These are phyloP conservation scores for Apodemus speciosus DNA, from an alignment of 2,113 vertebrate genomes.

Conservation along the genomic window DNA sequence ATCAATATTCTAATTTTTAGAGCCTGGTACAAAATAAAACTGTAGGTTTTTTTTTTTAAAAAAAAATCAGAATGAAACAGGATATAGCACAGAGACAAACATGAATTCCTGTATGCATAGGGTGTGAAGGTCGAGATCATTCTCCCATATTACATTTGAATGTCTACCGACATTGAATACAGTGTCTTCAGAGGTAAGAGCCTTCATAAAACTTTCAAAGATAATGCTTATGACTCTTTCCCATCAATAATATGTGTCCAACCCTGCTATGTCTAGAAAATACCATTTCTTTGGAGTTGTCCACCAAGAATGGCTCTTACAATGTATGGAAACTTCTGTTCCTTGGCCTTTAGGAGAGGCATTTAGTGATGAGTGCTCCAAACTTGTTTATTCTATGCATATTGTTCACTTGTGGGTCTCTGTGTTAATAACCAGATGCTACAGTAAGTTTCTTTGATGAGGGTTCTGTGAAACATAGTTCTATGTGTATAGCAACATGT, in stretches of 20 bases:
- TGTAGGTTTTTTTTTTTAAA: neutral
- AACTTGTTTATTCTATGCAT: neutral
- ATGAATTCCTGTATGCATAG: neutral
- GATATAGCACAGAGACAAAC: neutral
- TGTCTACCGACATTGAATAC: constrained; percentile 67
- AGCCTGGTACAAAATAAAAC: neutral
- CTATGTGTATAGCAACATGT: too few species aligned
- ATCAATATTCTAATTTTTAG: neutral
- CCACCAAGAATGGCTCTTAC: neutral
- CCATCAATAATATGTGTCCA: constrained; percentile 57
- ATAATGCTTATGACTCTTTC: neutral
- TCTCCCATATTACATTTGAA: neutral
- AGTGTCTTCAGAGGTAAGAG: constrained; percentile 41
- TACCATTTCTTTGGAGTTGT: neutral
- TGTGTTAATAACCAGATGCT: neutral
- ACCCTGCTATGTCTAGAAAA: neutral
- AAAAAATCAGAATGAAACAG: neutral
- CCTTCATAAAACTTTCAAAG: constrained; percentile 55
- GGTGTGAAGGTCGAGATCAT: neutral
- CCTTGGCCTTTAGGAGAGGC: neutral
- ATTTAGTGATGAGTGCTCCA: neutral
- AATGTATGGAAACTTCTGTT: neutral
- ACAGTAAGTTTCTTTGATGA: neutral
- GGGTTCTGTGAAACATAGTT: neutral
- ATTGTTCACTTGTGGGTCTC: neutral